Evolutionary conservation across 2,888 invertebrate species (phyloP), one percentile per base, ranked within the genome.

Genomic region (Metopia argyrocephala): DNA sequence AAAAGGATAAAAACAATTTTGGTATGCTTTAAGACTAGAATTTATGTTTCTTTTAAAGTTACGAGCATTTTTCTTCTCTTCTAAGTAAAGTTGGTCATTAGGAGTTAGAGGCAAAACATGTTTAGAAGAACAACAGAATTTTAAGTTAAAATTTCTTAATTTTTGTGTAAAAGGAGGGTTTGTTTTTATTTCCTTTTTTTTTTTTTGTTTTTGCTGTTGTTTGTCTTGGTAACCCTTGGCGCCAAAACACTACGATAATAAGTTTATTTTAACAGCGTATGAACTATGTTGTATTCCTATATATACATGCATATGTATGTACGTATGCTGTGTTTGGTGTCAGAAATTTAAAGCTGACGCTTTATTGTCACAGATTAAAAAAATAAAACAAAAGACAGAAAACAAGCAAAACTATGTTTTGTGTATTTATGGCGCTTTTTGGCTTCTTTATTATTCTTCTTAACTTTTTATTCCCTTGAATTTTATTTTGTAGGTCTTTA

Each of bases 161-260:
- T 38, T 38, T 38, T 38, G 12, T 12, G 9, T 38, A 38, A 38
- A 31, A 3, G 28, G 12, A 31, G 31, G 12, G 15, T 38, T 15
- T 12, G 38, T 12, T 56, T 25, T 57, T 46, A 45, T 2, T 50
- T 27, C 27, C 18, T 28, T 12, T 31, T 45, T 15, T 25, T 6
- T 64, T 23, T 69, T 83, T 82, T 79, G 83, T 82, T 85, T 84
- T 85, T 84, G 84, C 85, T 85, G 83, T 84, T 83, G 83, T 80
- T 78, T 57, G 66, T 5, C 18, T 38, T 15, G 56, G 65, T 78
- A 59, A 76, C 59, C 64, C 59, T 76, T 83, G 82, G 69, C 80
- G 79, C 82, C 82, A 83, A 81, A 79, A 28, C n/a, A n/a, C 52
- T 64, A 75, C 64, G 68, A 84, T 78, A 83, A 84, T 83, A 83